These are phyloP conservation scores for Omphaloscelis lunosa DNA, from an alignment of 2,888 invertebrate species.

Conservation along the genomic window DNA sequence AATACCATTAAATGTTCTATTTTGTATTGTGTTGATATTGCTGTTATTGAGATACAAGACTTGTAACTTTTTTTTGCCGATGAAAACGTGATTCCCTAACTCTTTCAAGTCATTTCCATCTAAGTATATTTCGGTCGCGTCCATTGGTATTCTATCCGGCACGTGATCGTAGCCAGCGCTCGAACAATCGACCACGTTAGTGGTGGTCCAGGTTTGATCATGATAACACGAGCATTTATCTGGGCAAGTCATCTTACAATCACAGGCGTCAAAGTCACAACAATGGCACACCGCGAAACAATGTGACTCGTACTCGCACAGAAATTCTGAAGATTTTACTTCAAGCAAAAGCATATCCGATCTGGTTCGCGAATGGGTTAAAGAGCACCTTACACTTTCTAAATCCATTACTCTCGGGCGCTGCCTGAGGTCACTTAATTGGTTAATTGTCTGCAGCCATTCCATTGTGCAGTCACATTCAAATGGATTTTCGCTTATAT, in stretches of 20 bases:
- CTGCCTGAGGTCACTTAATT: conserved; percentile 93
- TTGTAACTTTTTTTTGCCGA: conserved; percentile 95
- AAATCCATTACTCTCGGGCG: conserved; percentile 95
- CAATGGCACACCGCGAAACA: conserved; percentile 97
- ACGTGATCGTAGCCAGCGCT: conserved; percentile 93
- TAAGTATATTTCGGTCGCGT: conserved; percentile 96
- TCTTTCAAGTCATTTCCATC: conserved; percentile 95
- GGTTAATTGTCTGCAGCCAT: conserved; percentile 95
- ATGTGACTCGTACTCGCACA: conserved; percentile 95
- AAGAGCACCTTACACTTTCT: conserved; percentile 94
- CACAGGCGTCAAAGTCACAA: conserved; percentile 97
- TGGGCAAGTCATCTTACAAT: conserved; percentile 97
- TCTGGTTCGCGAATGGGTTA: conserved; percentile 92
- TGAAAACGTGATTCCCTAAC: conserved; percentile 96
- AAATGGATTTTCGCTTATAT: conserved; percentile 95
- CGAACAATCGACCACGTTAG: conserved; percentile 95
- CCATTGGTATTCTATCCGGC: conserved; percentile 96
- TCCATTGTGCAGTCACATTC: conserved; percentile 97
- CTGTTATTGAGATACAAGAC: conserved; percentile 95
- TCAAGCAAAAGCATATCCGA: conserved; percentile 92
- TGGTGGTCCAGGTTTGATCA: conserved; percentile 95
- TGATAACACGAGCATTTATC: conserved; percentile 96
- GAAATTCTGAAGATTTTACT: conserved; percentile 94
- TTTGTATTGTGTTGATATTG: conserved; percentile 94
- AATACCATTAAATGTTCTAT: conserved; percentile 95